Conservation (phyloP, 2,113 vertebrate species). For the Eulemur rufifrons region DNA sequence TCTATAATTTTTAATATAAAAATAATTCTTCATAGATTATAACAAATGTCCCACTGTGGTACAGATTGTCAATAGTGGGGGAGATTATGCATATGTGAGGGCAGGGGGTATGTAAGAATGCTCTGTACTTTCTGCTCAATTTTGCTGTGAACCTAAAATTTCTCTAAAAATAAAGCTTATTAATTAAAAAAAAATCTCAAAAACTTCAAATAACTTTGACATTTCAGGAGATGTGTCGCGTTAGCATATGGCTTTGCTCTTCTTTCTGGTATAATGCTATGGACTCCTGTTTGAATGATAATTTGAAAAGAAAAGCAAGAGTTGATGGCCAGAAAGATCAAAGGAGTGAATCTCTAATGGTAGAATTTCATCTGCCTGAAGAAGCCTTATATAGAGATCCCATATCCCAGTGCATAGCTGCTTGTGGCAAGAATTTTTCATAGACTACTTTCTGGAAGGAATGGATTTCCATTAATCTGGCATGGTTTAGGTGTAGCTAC, state of each 20-base stretch:
- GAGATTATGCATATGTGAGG: background rate
- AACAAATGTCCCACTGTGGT: background rate
- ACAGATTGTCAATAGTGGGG: background rate
- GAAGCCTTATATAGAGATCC: background rate
- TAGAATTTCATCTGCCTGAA: background rate
- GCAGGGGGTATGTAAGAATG: background rate
- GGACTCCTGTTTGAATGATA: background rate
- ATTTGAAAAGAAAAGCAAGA: slow-evolving; percentile 24
- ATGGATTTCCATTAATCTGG: background rate
- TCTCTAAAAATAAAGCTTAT: background rate
- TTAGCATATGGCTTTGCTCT: background rate
- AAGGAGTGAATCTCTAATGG: background rate
- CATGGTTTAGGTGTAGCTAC: background rate
- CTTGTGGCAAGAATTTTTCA: background rate
- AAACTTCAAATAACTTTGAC: slow-evolving; percentile 10
- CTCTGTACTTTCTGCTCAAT: background rate
- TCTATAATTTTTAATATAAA: background rate
- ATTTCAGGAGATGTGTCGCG: background rate
- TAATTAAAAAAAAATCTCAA: background rate
- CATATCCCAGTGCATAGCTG: background rate
- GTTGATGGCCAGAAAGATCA: background rate
- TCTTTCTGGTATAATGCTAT: background rate
- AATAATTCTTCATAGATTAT: background rate
- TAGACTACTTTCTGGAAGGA: background rate
- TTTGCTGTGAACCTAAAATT: slow-evolving; percentile 11